Evolutionary conservation across 2,888 invertebrate genomes (phyloP), one percentile per base, ranked within the genome.

Genomic region (Lasioglossum calceatum): DNA sequence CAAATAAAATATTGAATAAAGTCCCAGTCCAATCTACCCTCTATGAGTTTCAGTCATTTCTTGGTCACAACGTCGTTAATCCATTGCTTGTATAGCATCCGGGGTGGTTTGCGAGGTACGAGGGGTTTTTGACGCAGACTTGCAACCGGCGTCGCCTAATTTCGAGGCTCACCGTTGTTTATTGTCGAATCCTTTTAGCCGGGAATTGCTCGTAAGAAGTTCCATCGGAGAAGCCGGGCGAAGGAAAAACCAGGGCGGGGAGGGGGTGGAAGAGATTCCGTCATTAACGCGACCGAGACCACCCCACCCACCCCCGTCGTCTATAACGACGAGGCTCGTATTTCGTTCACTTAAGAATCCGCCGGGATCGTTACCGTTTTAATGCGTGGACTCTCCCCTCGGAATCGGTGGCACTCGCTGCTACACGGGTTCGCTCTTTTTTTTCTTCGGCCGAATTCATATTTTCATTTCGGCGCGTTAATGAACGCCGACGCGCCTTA

Each of bases 161-260:
- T 94, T 93, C 86, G 84, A 89, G 93, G 92, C 90, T 93, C 92
- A 90, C 87, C 90, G 93, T 93, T 93, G 93, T 95, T 95, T 95
- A 95, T 95, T 93, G 94, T 93, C 92, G 92, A 95, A 95, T 95
- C 95, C 95, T 95, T 95, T 95, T 95, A 95, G 93, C 93, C 90
- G 89, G 79, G 90, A 79, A 74, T 79, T 61, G 78, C 36, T 32
- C 47, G 85, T 61, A 74, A 87, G 79, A 84, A 86, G 86, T 81
- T 79, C 58, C 81, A 84, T 84, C 75, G 83, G 85, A 36, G 39
- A 81, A 82, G 83, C 74, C 27, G 77, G 36, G 73, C 36, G 73
- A 71, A 64, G 58, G 77, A 77, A 80, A 77, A 82, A 82, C 39
- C 23, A 10, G 10, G 3, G 10, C 1, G 23, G 10, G 54, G 2